Conservation (phyloP, 1,140 invertebrate species). For the Riptortus pedestris region DNA sequence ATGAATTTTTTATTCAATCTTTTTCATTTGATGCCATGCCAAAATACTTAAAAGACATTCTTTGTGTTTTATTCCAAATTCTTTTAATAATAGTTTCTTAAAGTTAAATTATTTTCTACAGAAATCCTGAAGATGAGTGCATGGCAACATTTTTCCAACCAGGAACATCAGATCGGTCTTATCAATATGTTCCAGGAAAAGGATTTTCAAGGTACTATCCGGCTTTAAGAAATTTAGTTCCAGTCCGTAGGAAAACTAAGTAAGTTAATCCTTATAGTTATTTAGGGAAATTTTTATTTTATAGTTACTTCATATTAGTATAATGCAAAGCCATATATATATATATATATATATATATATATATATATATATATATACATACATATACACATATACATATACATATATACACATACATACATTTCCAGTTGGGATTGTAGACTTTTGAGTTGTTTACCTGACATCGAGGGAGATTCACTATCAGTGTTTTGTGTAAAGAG, state of each 20-base stretch:
- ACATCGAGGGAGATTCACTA: no score
- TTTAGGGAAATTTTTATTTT: background rate
- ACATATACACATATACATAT: background rate
- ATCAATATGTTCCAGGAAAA: constrained; percentile 29
- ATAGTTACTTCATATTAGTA: background rate
- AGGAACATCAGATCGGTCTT: background rate
- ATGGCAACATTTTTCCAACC: background rate
- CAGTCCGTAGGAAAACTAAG: constrained; percentile 28
- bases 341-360: background rate
- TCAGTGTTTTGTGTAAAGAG: no score
- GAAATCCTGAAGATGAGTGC: no score
- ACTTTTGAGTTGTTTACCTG: background rate
- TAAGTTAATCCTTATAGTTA: constrained; percentile 11
- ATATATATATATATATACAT: background rate
- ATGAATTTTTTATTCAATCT: no score
- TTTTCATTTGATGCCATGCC: no score
- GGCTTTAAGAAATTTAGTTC: constrained; percentile 32
- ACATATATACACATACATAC: background rate
- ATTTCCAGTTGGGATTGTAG: background rate
- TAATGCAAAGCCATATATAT: background rate
- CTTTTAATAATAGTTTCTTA: no score
- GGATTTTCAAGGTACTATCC: constrained; percentile 30
- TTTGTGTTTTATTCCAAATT: no score
- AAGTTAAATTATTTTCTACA: no score
- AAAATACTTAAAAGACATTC: no score